Conservation (phyloP, 2,888 invertebrate genomes). For the Acheta domesticus region DNA sequence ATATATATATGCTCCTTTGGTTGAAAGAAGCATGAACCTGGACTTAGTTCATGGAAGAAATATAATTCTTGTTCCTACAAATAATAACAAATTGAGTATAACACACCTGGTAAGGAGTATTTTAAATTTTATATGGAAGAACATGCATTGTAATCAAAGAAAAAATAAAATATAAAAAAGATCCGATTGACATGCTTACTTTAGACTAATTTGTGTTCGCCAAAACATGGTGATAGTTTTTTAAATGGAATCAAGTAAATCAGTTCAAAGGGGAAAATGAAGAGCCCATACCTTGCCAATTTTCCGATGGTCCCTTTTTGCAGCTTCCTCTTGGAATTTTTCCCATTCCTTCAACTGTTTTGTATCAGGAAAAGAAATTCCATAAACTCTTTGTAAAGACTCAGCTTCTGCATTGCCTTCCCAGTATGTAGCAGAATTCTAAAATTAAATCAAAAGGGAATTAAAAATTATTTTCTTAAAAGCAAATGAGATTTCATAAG, state of each 20-base stretch:
- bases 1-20: slow-evolving; percentile 97
- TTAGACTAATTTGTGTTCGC: too few species aligned
- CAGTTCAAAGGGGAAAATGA: neutral
- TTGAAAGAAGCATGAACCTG: slow-evolving; percentile 97
- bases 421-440: slow-evolving; percentile 81
- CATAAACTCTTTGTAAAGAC: slow-evolving; percentile 90
- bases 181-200: too few species aligned
- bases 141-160: neutral
- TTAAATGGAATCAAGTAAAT: slow-evolving; percentile 24
- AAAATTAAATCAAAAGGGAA: slow-evolving; percentile 27
- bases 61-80: slow-evolving; percentile 90
- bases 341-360: slow-evolving; percentile 99
- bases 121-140: neutral
- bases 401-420: slow-evolving; percentile 95
- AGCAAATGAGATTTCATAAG: too few species aligned
- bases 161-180: neutral
- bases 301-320: slow-evolving; percentile 93
- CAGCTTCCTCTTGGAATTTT: slow-evolving; percentile 93
- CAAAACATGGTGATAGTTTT: too few species aligned
- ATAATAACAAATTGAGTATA: neutral
- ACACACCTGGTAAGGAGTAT: slow-evolving; percentile 24
- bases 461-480: neutral
- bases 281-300: slow-evolving; percentile 66
- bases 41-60: slow-evolving; percentile 97
- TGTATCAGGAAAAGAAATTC: slow-evolving; percentile 93